Percentiles rank a stretch among this genome's conserved stretches.
These are phyloP conservation scores for Oncorhynchus gorbuscha DNA, from an alignment of 2,113 vertebrate genomes.

Conservation along the genomic window DNA sequence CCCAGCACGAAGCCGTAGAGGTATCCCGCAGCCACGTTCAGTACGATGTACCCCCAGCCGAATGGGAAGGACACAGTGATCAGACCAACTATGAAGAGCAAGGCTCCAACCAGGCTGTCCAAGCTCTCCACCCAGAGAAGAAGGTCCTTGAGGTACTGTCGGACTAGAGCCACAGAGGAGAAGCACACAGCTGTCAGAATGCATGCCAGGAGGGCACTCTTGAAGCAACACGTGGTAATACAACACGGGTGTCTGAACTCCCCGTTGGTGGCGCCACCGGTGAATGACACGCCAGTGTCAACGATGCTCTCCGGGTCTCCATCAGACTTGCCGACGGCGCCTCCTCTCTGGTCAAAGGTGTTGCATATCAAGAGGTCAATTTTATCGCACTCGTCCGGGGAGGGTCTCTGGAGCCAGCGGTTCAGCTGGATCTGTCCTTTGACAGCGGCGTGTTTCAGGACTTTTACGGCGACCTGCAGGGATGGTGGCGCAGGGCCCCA, in stretches of 20 bases:
- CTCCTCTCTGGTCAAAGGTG: conserved; percentile 68
- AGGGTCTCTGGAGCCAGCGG: conserved; percentile 76
- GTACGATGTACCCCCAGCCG: conserved; percentile 96
- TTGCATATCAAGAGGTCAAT: conserved; percentile 75
- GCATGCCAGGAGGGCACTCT: conserved; percentile 85
- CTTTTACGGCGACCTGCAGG: conserved; percentile 68
- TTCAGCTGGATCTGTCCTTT: conserved; percentile 73
- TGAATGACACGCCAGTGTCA: conserved; percentile 52
- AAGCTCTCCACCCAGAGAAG: conserved; percentile 93
- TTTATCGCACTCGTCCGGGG: conserved; percentile 73
- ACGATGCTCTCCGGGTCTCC: conserved; percentile 47
- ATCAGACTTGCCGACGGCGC: conserved; percentile 58
- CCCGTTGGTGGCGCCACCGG: conserved; percentile 24
- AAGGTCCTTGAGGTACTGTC: conserved; percentile 91
- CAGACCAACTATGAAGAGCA: conserved; percentile 94
- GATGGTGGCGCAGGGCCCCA: conserved; percentile 64
- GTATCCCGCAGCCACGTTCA: conserved; percentile 97
- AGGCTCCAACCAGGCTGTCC: conserved; percentile 86
- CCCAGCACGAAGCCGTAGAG: conserved; percentile 94
- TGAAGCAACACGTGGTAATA: conserved; percentile 90
- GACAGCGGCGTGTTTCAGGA: conserved; percentile 70
- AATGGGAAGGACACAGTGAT: conserved; percentile 94
- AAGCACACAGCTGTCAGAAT: conserved; percentile 86
- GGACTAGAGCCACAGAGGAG: conserved; percentile 87
- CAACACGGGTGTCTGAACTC: conserved; percentile 79